A percentile compares a stretch with the other conserved stretches of the same genome.
These are phyloP conservation scores for Seriola dumerili DNA, from an alignment of 2,113 vertebrate species.

Conservation along the genomic window DNA sequence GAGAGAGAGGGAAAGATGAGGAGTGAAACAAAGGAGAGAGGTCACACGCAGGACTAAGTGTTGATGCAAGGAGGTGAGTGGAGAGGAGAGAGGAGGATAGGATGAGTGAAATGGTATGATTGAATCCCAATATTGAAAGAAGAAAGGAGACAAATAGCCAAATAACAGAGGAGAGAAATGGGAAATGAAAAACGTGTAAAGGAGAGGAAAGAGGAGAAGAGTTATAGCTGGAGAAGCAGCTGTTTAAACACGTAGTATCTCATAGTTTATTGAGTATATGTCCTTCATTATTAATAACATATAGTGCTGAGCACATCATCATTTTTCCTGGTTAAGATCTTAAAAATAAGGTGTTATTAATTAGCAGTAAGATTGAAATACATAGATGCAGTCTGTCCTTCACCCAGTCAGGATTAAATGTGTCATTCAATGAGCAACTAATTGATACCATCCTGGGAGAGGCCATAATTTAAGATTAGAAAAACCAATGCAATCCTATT, in stretches of 20 bases:
- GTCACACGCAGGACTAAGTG: slow-evolving; percentile 45
- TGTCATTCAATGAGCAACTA: neutral
- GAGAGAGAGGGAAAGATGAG: slow-evolving; percentile 50
- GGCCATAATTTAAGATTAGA: neutral
- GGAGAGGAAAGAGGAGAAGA: slow-evolving; percentile 53
- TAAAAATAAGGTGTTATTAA: neutral
- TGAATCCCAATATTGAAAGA: slow-evolving; percentile 16
- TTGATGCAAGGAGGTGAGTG: slow-evolving; percentile 49
- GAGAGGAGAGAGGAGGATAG: slow-evolving; percentile 33
- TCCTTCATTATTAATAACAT: slow-evolving; percentile 43
- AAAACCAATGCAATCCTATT: neutral
- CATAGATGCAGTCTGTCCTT: neutral
- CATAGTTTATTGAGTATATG: slow-evolving; percentile 48
- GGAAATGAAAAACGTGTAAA: slow-evolving; percentile 26
- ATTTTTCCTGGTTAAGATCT: neutral
- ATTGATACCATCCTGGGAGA: neutral
- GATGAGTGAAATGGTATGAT: slow-evolving; percentile 34
- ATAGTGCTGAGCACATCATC: slow-evolving; percentile 14
- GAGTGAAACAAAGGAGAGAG: slow-evolving; percentile 45
- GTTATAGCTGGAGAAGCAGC: slow-evolving; percentile 75
- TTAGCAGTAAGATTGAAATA: neutral
- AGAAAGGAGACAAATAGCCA: slow-evolving; percentile 28
- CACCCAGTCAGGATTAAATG: neutral
- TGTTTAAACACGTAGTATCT: slow-evolving; percentile 77
- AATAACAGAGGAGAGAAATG: slow-evolving; percentile 7